A percentile compares a stretch with the other conserved stretches of the same genome.
Conservation (phyloP, 2,113 vertebrate genomes). For the Petaurus breviceps region DNA sequence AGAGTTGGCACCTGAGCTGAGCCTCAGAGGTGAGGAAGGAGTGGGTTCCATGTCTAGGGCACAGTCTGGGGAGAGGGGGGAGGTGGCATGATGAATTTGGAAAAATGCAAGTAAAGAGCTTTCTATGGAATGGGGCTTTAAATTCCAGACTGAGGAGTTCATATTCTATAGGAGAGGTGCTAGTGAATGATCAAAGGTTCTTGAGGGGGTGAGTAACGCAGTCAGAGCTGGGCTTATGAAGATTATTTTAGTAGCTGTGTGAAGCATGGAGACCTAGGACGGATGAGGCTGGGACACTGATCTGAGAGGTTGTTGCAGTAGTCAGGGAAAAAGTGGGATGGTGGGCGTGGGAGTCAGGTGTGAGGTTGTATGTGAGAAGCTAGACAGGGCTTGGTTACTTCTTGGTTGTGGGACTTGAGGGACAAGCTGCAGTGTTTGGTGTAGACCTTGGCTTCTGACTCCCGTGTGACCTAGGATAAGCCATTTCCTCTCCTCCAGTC, state of each 20-base stretch:
- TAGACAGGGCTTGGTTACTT: not conserved
- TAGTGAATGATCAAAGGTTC: not conserved
- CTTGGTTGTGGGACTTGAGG: not conserved
- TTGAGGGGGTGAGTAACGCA: not conserved
- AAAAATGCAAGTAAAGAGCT: not conserved
- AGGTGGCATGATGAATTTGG: not conserved
- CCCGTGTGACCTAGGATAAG: not conserved
- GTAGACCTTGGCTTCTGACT: not conserved
- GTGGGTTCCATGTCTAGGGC: not conserved
- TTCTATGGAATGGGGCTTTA: not conserved
- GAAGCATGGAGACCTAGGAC: not conserved
- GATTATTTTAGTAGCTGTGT: not conserved
- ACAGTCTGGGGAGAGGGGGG: not conserved
- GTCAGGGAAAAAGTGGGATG: too few relatives aligned
- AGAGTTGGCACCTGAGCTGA: not conserved
- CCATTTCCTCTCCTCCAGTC: not conserved
- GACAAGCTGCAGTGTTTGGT: accelerated
- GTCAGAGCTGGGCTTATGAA: not conserved
- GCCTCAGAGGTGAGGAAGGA: not conserved
- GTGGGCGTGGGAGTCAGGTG: not conserved
- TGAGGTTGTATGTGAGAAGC: not conserved
- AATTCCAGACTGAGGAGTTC: not conserved
- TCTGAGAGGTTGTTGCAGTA: not conserved
- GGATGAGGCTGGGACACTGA: not conserved
- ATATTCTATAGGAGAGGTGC: not conserved